phyloP scores from a whole-genome alignment of 92 coral and sea anemone species.

The Heliopora coerulea region DNA sequence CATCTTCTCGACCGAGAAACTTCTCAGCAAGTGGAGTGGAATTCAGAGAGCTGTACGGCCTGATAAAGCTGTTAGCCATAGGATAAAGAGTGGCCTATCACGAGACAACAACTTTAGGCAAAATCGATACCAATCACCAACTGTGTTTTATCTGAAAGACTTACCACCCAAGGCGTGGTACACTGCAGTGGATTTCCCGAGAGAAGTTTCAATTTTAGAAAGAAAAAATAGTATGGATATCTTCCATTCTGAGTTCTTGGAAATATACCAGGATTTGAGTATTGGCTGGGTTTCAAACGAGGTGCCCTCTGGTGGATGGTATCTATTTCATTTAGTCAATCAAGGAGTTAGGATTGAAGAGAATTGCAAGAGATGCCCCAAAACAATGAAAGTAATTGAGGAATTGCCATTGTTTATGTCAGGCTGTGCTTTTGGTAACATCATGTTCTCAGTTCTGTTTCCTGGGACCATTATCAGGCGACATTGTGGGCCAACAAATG shows the following conservation, averaged over 20 bases:
- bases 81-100: conserved; percentile 2
- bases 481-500: conserved; percentile 94
- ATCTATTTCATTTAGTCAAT: conserved; percentile 67
- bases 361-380: conserved; percentile 72
- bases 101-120: conserved; percentile 23
- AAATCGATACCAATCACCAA: conserved; percentile 67
- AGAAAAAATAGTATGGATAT: conserved; percentile 34
- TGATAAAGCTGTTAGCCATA: not conserved
- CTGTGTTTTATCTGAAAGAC: conserved; percentile 62
- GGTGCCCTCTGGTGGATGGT: conserved; percentile 74
- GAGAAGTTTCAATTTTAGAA: conserved; percentile 3
- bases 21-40: conserved; percentile 5
- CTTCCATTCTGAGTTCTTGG: conserved; percentile 60
- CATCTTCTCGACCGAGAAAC: conserved; percentile 14
- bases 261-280: conserved; percentile 37
- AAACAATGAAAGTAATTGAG: conserved; percentile 58
- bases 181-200: not conserved
- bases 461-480: conserved; percentile 84
- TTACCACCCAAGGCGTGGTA: conserved; percentile 64
- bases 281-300: conserved; percentile 73
- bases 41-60: not conserved
- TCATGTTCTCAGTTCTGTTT: conserved; percentile 65
- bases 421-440: conserved; percentile 90
- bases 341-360: conserved; percentile 68
- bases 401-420: conserved; percentile 49